These are phyloP conservation scores for Cuniculus paca DNA, from an alignment of 2,797 vertebrate genomes.

Conservation along the genomic window DNA sequence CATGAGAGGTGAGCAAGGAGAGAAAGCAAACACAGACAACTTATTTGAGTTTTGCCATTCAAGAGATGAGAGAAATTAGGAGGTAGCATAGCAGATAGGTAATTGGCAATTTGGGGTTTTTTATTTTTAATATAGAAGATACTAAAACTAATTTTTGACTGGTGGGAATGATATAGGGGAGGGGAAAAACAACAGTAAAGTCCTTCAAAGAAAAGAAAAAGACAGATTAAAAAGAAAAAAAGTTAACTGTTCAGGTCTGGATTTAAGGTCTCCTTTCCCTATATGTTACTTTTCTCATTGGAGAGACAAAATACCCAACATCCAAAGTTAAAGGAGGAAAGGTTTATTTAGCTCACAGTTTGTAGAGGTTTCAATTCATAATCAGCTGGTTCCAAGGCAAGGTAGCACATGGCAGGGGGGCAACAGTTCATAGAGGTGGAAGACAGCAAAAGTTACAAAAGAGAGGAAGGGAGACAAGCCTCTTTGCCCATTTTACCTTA, in stretches of 20 bases:
- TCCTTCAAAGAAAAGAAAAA: constrained; percentile 14
- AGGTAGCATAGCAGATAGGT: background rate
- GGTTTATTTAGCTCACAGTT: too few species aligned
- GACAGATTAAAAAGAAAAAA: background rate
- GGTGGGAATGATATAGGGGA: background rate
- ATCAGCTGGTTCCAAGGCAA: too few species aligned
- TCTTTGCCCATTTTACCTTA: background rate
- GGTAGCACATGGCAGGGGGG: background rate
- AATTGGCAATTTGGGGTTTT: background rate
- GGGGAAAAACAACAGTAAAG: background rate
- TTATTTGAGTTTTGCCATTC: background rate
- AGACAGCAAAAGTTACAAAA: background rate
- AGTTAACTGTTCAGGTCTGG: background rate
- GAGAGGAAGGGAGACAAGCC: background rate
- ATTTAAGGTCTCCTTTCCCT: background rate
- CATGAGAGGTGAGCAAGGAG: background rate
- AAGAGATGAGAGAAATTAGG: background rate
- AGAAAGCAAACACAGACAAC: background rate
- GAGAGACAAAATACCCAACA: background rate
- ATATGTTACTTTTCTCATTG: background rate
- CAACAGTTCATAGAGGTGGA: background rate
- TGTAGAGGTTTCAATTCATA: too few species aligned
- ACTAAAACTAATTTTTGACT: background rate
- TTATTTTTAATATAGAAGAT: background rate
- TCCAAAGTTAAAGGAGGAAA: background rate